A percentile compares a stretch with the other conserved stretches of the same genome.
Conservation (phyloP, 2,797 vertebrate genomes). For the Channa striata region DNA sequence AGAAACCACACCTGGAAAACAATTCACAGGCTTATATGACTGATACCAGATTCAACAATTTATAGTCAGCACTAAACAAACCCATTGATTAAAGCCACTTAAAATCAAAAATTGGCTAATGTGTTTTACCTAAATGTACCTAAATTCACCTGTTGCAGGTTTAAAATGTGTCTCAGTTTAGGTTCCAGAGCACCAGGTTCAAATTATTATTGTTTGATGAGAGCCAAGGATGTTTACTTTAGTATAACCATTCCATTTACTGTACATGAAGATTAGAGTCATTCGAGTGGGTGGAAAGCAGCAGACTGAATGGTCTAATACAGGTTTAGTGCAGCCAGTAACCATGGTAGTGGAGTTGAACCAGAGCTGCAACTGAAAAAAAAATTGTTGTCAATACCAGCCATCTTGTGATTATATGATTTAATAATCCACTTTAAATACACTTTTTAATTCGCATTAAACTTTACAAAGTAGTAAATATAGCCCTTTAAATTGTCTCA, state of each 20-base stretch:
- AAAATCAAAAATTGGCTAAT: neutral
- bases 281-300: neutral
- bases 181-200: too few relatives aligned
- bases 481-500: too few relatives aligned
- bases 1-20: neutral
- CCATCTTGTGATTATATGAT: too few relatives aligned
- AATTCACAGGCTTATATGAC: neutral
- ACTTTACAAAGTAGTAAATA: too few relatives aligned
- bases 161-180: too few relatives aligned
- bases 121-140: too few relatives aligned
- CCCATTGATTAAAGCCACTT: neutral
- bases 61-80: neutral
- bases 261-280: neutral
- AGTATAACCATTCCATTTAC: too few relatives aligned
- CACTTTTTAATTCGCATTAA: too few relatives aligned
- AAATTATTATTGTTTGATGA: neutral
- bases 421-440: too few relatives aligned
- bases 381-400: too few relatives aligned
- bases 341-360: neutral
- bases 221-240: neutral
- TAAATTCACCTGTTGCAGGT: too few relatives aligned
- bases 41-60: neutral
- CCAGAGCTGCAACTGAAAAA: neutral
- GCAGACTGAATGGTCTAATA: too few relatives aligned
- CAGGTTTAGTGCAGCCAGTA: neutral